phyloP scores from a whole-genome alignment of 2,888 invertebrate genomes.

The Callyntrura sp. region DNA sequence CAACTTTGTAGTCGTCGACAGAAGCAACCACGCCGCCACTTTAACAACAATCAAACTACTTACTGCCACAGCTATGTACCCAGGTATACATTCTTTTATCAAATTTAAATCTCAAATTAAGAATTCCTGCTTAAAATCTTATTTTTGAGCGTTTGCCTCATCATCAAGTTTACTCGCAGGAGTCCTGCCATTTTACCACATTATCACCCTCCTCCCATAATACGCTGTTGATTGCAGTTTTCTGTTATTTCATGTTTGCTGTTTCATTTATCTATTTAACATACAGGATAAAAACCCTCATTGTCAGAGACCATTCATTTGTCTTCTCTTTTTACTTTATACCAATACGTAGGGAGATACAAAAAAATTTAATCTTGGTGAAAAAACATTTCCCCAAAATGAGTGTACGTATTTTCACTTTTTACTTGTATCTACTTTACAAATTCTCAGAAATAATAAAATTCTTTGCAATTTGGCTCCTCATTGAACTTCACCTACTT shows the following conservation, averaged over 20 bases:
- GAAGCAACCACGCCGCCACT: constrained; percentile 42
- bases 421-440: too few relatives aligned
- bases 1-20: neutral
- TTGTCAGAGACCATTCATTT: too few relatives aligned
- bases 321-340: too few relatives aligned
- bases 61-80: neutral
- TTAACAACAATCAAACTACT: constrained; percentile 18
- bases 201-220: constrained; percentile 58
- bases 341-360: too few relatives aligned
- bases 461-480: too few relatives aligned
- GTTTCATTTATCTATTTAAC: constrained; percentile 8
- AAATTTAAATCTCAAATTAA: constrained; percentile 48
- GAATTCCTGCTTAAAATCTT: constrained; percentile 31
- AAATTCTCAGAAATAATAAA: too few relatives aligned
- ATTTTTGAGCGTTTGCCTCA: constrained; percentile 51
- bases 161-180: neutral
- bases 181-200: constrained; percentile 22
- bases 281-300: neutral
- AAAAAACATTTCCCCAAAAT: too few relatives aligned
- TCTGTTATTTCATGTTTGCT: neutral
- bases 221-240: constrained; percentile 15
- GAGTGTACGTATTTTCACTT: too few relatives aligned
- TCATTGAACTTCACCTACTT: too few relatives aligned
- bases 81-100: constrained; percentile 36
- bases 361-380: too few relatives aligned